Conservation (phyloP, 2,888 invertebrate species). For the Acutogordius australiensis region DNA sequence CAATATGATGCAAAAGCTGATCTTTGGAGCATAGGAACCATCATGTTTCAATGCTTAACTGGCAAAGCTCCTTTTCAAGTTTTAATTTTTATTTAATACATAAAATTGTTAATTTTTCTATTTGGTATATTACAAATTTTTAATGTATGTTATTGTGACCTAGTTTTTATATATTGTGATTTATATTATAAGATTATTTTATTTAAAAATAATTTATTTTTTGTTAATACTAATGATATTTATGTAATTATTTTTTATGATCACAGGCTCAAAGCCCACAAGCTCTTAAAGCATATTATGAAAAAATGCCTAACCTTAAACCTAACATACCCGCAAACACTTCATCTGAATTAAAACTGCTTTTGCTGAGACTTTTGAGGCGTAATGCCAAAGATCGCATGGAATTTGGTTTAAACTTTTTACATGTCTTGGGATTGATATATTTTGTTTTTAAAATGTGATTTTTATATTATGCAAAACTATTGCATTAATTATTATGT, state of each 20-base stretch:
- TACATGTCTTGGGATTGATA: no score
- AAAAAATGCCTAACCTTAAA: slow-evolving; percentile 39
- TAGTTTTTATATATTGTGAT: no score
- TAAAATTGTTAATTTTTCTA: no score
- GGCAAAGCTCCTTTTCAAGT: slow-evolving; percentile 71
- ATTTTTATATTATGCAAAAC: no score
- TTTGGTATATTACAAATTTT: no score
- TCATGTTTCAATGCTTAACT: slow-evolving; percentile 86
- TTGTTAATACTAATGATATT: no score
- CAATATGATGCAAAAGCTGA: slow-evolving; percentile 97
- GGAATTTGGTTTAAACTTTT: slow-evolving; percentile 39
- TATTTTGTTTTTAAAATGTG: no score
- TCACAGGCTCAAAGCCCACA: slow-evolving; percentile 89
- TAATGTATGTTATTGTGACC: no score
- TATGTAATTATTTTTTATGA: no score
- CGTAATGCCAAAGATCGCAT: slow-evolving; percentile 76
- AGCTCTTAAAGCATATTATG: slow-evolving; percentile 78
- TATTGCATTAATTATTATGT: no score
- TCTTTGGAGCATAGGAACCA: slow-evolving; percentile 92
- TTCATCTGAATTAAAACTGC: slow-evolving; percentile 53
- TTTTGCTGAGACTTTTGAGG: slow-evolving; percentile 44
- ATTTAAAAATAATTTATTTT: no score
- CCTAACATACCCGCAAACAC: slow-evolving; percentile 57
- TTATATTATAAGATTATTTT: no score
- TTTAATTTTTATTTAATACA: slow-evolving; percentile 10